These are phyloP conservation scores for Oryzias melastigma DNA, from an alignment of 2,113 vertebrate species.

Conservation along the genomic window DNA sequence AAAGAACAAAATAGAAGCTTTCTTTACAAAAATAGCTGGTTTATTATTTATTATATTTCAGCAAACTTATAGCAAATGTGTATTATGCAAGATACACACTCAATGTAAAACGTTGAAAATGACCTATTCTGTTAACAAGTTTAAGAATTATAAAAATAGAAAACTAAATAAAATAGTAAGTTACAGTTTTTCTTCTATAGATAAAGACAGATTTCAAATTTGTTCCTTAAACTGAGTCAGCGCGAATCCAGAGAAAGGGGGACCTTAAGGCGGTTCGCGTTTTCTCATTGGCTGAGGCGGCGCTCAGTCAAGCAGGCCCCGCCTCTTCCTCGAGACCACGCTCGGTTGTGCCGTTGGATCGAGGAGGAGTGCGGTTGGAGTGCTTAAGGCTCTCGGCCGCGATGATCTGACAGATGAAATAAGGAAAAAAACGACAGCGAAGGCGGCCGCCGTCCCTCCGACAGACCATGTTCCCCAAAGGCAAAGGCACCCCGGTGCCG, in stretches of 20 bases:
- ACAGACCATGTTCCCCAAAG: constrained; percentile 92
- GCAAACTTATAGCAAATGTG: too few relatives aligned
- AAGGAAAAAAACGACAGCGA: constrained; percentile 73
- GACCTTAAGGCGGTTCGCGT: constrained; percentile 29
- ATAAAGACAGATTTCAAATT: neutral
- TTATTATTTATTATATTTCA: too few relatives aligned
- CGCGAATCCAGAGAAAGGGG: constrained; percentile 34
- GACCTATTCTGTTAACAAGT: too few relatives aligned
- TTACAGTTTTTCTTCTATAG: too few relatives aligned
- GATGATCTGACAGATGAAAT: constrained; percentile 90
- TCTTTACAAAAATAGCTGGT: too few relatives aligned
- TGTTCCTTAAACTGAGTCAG: constrained; percentile 26
- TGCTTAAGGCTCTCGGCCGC: constrained; percentile 85
- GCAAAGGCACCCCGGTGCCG: constrained; percentile 94
- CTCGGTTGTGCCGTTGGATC: constrained; percentile 79
- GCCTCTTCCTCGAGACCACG: constrained; percentile 77
- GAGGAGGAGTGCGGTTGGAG: constrained; percentile 80
- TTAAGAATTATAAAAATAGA: too few relatives aligned
- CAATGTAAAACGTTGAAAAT: too few relatives aligned
- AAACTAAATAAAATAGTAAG: too few relatives aligned
- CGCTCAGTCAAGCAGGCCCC: constrained; percentile 65
- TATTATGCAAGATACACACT: too few relatives aligned
- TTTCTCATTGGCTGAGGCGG: constrained; percentile 50
- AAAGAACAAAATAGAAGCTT: too few relatives aligned
- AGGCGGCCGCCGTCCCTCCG: constrained; percentile 72